Percentiles rank a stretch among this genome's conserved stretches.
Conservation (phyloP, 1,140 invertebrate species). For the Pseudomyrmex sp. region DNA sequence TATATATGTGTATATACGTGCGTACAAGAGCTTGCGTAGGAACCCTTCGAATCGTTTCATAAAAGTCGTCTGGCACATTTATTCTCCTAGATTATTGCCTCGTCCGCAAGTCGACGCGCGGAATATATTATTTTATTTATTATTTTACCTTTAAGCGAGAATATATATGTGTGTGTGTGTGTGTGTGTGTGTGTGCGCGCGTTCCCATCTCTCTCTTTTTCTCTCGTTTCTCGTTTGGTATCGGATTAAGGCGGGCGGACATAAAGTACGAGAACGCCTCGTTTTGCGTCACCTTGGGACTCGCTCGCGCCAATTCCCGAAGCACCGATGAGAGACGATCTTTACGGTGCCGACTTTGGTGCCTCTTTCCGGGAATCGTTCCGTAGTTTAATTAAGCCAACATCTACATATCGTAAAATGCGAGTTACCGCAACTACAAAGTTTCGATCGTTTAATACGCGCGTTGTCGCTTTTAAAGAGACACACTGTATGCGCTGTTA, state of each 20-base stretch:
- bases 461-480: background rate
- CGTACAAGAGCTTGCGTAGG: constrained; percentile 58
- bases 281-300: constrained; percentile 63
- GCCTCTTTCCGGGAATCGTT: constrained; percentile 26
- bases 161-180: no score
- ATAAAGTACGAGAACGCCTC: constrained; percentile 66
- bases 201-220: constrained; percentile 38
- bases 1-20: background rate
- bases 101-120: constrained; percentile 52
- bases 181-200: background rate
- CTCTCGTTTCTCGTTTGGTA: background rate
- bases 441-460: constrained; percentile 31
- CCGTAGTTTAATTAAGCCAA: constrained; percentile 66
- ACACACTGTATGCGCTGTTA: background rate
- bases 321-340: constrained; percentile 24
- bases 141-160: constrained; percentile 66
- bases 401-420: constrained; percentile 55
- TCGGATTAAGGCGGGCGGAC: constrained; percentile 66
- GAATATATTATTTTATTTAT: constrained; percentile 73
- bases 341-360: background rate
- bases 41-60: constrained; percentile 65
- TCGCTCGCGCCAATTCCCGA: constrained; percentile 31
- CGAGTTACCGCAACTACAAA: constrained; percentile 31
- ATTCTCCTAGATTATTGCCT: constrained; percentile 73
- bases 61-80: constrained; percentile 76